Base-by-base conservation (phyloP, 2,797 vertebrate species). In the Hippopotamyrus pictus region DNA sequence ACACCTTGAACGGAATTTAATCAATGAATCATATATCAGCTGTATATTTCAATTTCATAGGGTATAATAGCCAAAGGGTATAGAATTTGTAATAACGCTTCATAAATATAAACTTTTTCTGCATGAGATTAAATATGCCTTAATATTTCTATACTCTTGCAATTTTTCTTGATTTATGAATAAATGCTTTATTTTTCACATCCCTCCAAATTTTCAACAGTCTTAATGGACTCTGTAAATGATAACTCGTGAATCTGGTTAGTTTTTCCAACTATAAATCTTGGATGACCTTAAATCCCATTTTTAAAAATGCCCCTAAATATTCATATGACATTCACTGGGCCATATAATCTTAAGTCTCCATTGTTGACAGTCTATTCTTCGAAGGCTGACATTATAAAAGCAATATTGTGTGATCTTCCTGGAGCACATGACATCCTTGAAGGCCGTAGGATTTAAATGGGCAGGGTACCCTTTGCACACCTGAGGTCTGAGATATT, bases 271-370 rank as follows among this genome's bases (percentile, higher is more conserved):
- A 90, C 91, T 69, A 53, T 46, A 87, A 90, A 89, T 86, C 84
- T 76, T 25, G 46, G 51, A 46, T 89, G 89, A 89, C 90, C 89
- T 92, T 92, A 92, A 90, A 86, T 90, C 90, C 88, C 83, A 46
- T 87, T 54, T 73, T 86, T 89, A 69, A 2, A 48, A 88, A 37
- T 29, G 44, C 90, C 90, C 90, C 92, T 91, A 89, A 91, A 92
- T 93, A 91, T 93, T 92, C 92, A 88, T 91, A 90, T 93, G 93
- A 95, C 93, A 94, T 95, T 95, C 93, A 89, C 90, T 85, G 90
- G 91, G 91, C 91, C 93, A 50, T 91, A 90, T 76, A 41, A 89
- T 90, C 91, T 82, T 87, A 0, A 2, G 91, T 91, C 91, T 85
- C 90, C 3, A 37, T 33, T 85, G 88, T 33, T 44, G 89, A 90